A percentile compares a stretch with the other conserved stretches of the same genome.
These are phyloP conservation scores for Gadus chalcogrammus DNA, from an alignment of 2,113 vertebrate species.

Conservation along the genomic window DNA sequence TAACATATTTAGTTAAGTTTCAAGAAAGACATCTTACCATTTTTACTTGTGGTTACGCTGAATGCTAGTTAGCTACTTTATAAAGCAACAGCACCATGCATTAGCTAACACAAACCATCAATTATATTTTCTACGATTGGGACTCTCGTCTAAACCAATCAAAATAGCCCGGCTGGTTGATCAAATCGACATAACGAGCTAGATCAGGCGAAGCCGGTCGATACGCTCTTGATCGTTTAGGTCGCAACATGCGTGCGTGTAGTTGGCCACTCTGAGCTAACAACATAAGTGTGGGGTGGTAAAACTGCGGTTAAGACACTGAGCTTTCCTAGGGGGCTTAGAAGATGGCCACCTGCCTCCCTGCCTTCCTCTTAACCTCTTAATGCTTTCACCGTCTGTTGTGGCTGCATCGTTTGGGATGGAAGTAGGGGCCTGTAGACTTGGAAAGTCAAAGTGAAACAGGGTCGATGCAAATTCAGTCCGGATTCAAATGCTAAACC, in stretches of 20 bases:
- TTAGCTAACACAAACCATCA: no score
- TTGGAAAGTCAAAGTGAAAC: background rate
- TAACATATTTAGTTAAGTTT: no score
- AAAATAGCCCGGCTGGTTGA: background rate
- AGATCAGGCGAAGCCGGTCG: background rate
- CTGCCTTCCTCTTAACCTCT: constrained; percentile 31
- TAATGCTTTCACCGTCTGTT: constrained; percentile 31
- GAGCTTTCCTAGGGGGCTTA: constrained; percentile 28
- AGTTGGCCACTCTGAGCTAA: constrained; percentile 5
- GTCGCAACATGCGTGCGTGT: constrained; percentile 7
- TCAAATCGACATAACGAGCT: constrained; percentile 16
- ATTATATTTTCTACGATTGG: no score
- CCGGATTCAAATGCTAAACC: background rate
- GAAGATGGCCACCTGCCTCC: constrained; percentile 34
- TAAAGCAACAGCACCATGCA: no score
- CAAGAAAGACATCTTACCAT: no score
- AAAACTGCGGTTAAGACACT: constrained; percentile 18
- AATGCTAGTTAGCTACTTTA: no score
- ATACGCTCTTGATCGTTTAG: background rate
- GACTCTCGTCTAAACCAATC: constrained; percentile 2
- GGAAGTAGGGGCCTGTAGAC: background rate
- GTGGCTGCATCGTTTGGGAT: background rate
- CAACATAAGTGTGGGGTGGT: constrained; percentile 29
- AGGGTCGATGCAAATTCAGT: background rate
- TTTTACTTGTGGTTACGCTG: no score